phyloP scores from a whole-genome alignment of 2,797 vertebrate genomes.

The Graptemys geographica region DNA sequence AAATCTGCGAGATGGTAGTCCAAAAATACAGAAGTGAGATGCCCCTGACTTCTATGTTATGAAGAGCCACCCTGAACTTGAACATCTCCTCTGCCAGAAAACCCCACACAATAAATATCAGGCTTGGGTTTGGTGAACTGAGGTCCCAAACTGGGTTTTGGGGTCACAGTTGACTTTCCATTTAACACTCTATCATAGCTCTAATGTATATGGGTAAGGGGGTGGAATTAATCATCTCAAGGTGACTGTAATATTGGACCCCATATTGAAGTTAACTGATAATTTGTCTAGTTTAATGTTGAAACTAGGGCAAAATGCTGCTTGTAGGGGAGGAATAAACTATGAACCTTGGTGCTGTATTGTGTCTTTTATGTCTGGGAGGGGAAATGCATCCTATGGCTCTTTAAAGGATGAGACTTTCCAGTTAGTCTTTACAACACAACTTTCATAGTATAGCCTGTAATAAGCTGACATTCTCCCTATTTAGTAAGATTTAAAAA shows the following conservation, averaged over 20 bases:
- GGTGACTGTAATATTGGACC: not conserved
- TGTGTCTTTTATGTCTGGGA: rapidly evolving
- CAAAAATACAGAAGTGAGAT: not conserved
- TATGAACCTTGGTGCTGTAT: rapidly evolving
- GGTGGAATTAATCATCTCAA: not conserved
- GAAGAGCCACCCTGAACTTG: not conserved
- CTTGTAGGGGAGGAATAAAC: not conserved
- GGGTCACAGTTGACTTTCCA: not conserved
- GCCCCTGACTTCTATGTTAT: not conserved
- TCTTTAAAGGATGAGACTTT: not conserved
- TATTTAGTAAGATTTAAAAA: not conserved
- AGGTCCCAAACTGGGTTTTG: not conserved
- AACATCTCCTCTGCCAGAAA: not conserved
- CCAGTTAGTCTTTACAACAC: not conserved
- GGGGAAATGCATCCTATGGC: not conserved
- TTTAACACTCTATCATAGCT: not conserved
- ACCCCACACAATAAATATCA: not conserved
- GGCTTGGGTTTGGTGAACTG: not conserved
- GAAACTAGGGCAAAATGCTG: not conserved
- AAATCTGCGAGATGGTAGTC: not conserved
- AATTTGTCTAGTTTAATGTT: not conserved
- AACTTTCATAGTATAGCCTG: not conserved
- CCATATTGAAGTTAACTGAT: not conserved
- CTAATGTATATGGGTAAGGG: not conserved
- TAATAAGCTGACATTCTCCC: not conserved